Base-by-base conservation (phyloP, 2,113 vertebrate species). In the Sus scrofa region DNA sequence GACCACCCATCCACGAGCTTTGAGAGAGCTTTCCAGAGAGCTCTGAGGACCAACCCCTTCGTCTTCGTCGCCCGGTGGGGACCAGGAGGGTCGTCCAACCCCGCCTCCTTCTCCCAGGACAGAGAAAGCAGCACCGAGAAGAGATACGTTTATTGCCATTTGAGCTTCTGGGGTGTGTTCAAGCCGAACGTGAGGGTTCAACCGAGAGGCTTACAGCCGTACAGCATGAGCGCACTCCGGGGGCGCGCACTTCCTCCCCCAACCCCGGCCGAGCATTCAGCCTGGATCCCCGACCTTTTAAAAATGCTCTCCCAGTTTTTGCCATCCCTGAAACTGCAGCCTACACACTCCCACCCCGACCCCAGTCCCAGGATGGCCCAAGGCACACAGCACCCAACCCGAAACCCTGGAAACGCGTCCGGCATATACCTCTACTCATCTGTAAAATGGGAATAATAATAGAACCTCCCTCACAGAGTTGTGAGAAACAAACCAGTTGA, bases 381-480 rank as follows among this genome's bases (percentile, higher is more conserved):
- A 26, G 52, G 32, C 87, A 7, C 54, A 14, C n/a, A 4, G 19
- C 52, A 18, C 27, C 68, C 30, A 34, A 26, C 32, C 16, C 1
- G 37, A 60, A 82, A 62, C 52, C 75, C 37, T 11, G 8, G 67
- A 88, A 13, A 6, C 13, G 62, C 30, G 4, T 34, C 6, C 84
- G 0, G 4, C 63, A 56, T 62, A 54, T 19, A 32, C 85, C 65
- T 81, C 70, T 82, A 86, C n/a, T 54, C 82, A 56, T 89, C 96
- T 94, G 88, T 92, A 54, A 95, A 96, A 96, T 92, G 91, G 96
- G 68, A 90, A 62, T 58, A 65, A 91, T 13, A 89, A 82, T 2
- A 83, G n/a, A 68, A n/a, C 9, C 52, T 65, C 65, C 70, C n/a
- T 14, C 63, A 2, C 8, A 11, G 74, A 54, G 30, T 6, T 13